Conservation (phyloP, 2,888 invertebrate genomes). For the Patella ulyssiponensis region DNA sequence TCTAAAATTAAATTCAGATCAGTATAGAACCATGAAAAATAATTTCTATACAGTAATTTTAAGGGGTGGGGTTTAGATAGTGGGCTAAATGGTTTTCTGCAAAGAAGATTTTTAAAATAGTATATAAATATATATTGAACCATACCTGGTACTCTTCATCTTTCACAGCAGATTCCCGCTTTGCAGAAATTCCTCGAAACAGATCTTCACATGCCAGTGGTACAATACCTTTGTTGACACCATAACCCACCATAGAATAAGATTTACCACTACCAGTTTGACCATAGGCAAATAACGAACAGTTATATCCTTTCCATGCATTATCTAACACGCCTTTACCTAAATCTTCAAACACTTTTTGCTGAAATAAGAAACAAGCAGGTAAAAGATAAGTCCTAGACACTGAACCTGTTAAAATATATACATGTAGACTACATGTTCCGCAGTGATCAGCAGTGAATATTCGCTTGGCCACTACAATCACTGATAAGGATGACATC, state of each 20-base stretch:
- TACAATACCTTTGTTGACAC: constrained; percentile 67
- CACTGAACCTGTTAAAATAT: too few species aligned
- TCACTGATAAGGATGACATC: too few species aligned
- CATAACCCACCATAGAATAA: constrained; percentile 69
- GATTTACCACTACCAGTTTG: constrained; percentile 71
- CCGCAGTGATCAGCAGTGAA: too few species aligned
- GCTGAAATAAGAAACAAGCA: constrained; percentile 41
- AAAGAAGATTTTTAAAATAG: too few species aligned
- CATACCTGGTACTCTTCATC: constrained; percentile 60
- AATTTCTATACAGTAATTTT: too few species aligned
- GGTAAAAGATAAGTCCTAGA: too few species aligned
- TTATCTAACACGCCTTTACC: constrained; percentile 68
- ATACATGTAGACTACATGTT: too few species aligned
- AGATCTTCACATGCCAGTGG: constrained; percentile 66
- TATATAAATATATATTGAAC: background rate
- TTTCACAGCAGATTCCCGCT: constrained; percentile 52
- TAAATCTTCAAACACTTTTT: constrained; percentile 65
- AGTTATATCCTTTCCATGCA: constrained; percentile 70
- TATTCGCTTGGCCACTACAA: too few species aligned
- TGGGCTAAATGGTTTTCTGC: too few species aligned
- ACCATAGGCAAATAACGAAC: constrained; percentile 70
- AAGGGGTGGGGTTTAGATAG: too few species aligned
- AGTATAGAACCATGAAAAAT: too few species aligned
- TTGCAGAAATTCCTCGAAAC: constrained; percentile 62
- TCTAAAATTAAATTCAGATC: too few species aligned